Base-by-base conservation (phyloP, 2,113 vertebrate genomes). In the Cynocephalus volans region DNA sequence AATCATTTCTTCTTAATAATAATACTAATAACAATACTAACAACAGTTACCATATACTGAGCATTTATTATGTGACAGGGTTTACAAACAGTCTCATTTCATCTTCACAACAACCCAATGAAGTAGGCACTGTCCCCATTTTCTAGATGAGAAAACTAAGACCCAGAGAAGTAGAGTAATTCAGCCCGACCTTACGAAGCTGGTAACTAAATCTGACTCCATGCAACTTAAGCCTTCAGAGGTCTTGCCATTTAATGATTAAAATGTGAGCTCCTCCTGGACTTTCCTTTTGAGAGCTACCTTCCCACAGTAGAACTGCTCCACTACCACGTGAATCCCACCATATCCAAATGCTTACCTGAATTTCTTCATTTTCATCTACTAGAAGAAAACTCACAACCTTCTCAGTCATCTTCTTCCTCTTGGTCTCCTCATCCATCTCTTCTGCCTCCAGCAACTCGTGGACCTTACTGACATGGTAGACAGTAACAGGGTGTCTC, bases 361-460 rank as follows among this genome's bases (percentile, higher is more conserved):
- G 99, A 99, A 99, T 99, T 96, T 99, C 99, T 96, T 99, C 99
- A 52, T 99, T 99, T 98, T 99, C 99, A 95, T 99, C 99, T 97
- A 99, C 99, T 62, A 99, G 97, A 41, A 99, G 99, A 96, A 99
- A 99, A 98, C 99, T 99, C 98, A 98, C 97, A 97, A 99, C 99
- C 70, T 98, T 99, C 97, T 99, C 99, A 41, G 99, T 98, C 98
- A 99, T 99, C 98, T 98, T 99, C 85, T 98, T 99, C 94, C 98
- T 99, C 94, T 98, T 98, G 31, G 98, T 97, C 97, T 99, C 99
- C 86, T 99, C 99, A 64, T 99, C 98, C 98, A 99, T 98, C 5
- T 96, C 99, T 2, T 98, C 98, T 2, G 95, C 98, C 9, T 98
- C 99, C 58, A 98, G 98, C 75, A 98, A 96, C 9, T 98, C 98